Conservation (phyloP, 2,888 invertebrate species). For the Panzeria rudis region DNA sequence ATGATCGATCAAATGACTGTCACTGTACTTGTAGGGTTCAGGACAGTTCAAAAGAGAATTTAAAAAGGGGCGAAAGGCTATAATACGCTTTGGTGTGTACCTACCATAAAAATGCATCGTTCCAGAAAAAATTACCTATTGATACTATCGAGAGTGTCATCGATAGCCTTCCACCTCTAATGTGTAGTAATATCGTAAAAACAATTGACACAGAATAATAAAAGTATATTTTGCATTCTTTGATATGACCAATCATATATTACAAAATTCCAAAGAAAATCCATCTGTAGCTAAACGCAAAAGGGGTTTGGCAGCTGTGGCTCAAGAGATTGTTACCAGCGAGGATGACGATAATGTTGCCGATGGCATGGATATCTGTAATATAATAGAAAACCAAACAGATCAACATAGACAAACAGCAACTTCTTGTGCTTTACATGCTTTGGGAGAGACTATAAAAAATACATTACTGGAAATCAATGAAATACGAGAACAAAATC, state of each 20-base stretch:
- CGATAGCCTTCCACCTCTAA: too few relatives aligned
- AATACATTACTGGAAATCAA: conserved; percentile 73
- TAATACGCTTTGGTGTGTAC: too few relatives aligned
- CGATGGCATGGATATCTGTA: conserved; percentile 39
- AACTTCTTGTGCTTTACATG: conserved; percentile 29
- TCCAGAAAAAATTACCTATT: too few relatives aligned
- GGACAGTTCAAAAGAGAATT: too few relatives aligned
- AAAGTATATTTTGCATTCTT: not conserved
- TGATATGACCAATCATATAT: conserved; percentile 10
- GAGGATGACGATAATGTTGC: conserved; percentile 40
- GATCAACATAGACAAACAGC: not conserved
- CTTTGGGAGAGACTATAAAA: conserved; percentile 70
- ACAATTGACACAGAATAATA: too few relatives aligned
- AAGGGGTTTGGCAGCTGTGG: conserved; percentile 39
- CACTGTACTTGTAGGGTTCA: too few relatives aligned
- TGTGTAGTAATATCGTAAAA: too few relatives aligned
- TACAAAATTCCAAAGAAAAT: conserved; percentile 23
- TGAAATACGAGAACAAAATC: conserved; percentile 72
- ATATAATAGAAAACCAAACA: conserved; percentile 47
- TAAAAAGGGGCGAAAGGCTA: too few relatives aligned
- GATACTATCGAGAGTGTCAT: too few relatives aligned
- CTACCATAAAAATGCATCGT: too few relatives aligned
- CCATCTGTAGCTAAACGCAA: conserved; percentile 12
- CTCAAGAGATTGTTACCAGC: conserved; percentile 20
- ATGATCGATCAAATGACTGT: too few relatives aligned